Evolutionary conservation across 2,888 invertebrate species (phyloP).

Genomic region (Laothoe populi): DNA sequence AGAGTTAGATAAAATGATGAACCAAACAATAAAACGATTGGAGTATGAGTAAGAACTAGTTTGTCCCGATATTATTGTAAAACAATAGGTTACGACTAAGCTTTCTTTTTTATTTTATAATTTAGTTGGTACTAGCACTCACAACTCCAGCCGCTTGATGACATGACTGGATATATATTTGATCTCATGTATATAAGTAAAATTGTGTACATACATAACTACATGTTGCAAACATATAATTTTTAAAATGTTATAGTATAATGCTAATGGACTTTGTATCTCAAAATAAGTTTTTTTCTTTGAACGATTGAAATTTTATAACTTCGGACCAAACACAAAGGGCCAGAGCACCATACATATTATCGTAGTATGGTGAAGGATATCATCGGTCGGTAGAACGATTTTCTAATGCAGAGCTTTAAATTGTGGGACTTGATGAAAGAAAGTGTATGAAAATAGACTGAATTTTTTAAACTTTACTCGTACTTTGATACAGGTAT

Average conservation of each 20-base stretch:
- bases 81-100: conserved; percentile 17
- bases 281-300: conserved; percentile 45
- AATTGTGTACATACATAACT: conserved; percentile 60
- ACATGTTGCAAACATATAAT: conserved; percentile 55
- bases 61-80: conserved; percentile 21
- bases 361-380: conserved; percentile 51
- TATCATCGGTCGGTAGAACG: conserved; percentile 59
- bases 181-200: conserved; percentile 73
- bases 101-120: conserved; percentile 38
- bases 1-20: conserved; percentile 37
- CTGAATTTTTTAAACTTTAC: conserved; percentile 78
- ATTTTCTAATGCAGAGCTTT: conserved; percentile 76
- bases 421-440: conserved; percentile 73
- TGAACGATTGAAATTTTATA: conserved; percentile 40
- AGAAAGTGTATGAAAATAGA: conserved; percentile 72
- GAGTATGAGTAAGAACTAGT: conserved; percentile 26
- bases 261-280: conserved; percentile 44
- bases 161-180: conserved; percentile 65
- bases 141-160: conserved; percentile 56
- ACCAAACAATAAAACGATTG: conserved; percentile 35
- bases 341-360: conserved; percentile 56
- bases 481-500: conserved; percentile 78
- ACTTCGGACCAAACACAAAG: conserved; percentile 71
- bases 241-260: conserved; percentile 48
- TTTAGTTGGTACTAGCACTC: conserved; percentile 56